phyloP scores from a whole-genome alignment of 2,797 vertebrate genomes.

The Gymnoscopelus microlampas region DNA sequence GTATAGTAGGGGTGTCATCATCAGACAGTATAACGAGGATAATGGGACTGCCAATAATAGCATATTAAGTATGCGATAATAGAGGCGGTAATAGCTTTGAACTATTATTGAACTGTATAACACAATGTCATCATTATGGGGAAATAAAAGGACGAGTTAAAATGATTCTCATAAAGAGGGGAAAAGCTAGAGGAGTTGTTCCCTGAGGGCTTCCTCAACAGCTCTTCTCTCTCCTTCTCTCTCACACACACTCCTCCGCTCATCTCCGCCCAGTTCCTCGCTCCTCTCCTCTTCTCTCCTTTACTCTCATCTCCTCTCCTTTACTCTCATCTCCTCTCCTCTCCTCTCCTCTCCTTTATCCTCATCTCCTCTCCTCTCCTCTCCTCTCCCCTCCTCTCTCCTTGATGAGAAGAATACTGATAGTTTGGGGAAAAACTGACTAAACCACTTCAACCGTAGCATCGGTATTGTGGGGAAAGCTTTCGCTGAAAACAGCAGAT shows the following conservation, averaged over 20 bases:
- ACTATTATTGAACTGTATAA: slow-evolving; percentile 44
- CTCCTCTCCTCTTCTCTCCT: background rate
- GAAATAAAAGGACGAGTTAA: slow-evolving; percentile 65
- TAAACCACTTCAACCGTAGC: too few relatives aligned
- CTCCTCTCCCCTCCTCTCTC: background rate
- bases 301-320: slow-evolving; percentile 29
- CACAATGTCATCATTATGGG: slow-evolving; percentile 61
- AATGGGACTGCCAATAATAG: slow-evolving; percentile 53
- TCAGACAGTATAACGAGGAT: slow-evolving; percentile 36
- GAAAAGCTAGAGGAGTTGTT: slow-evolving; percentile 29
- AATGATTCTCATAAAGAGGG: slow-evolving; percentile 48
- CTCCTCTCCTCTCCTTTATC: background rate
- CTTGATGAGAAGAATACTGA: slow-evolving; percentile 45
- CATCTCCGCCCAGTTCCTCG: too few relatives aligned
- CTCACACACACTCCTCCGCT: slow-evolving; percentile 25
- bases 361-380: background rate
- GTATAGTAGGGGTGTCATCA: slow-evolving; percentile 44
- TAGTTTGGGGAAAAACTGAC: slow-evolving; percentile 13
- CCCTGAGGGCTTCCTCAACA: slow-evolving; percentile 70
- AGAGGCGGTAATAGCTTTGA: background rate
- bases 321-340: slow-evolving; percentile 22
- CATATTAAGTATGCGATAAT: slow-evolving; percentile 53
- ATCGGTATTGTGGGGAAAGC: too few relatives aligned
- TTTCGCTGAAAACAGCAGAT: too few relatives aligned
- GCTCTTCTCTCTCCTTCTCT: slow-evolving; percentile 38